Percentiles rank a stretch among this genome's conserved stretches.
Evolutionary conservation across 23 tunicate genomes (phyloP).

Genomic region (Ascidia mentula): DNA sequence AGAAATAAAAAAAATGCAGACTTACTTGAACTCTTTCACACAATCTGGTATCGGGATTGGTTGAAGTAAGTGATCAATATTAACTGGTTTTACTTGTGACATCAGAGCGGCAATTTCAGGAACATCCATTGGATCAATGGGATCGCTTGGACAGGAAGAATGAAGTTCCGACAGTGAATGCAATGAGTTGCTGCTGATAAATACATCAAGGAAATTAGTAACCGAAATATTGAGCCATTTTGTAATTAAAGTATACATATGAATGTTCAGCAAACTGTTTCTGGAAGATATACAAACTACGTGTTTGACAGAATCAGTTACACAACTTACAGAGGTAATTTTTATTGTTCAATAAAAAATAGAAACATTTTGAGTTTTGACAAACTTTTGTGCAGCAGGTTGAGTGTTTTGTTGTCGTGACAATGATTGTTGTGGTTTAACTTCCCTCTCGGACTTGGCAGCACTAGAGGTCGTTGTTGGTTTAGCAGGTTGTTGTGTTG

Average conservation of each 20-base stretch:
- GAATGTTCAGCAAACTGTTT: too few relatives aligned
- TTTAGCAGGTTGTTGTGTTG: background rate
- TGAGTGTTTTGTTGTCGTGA: background rate
- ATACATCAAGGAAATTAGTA: background rate
- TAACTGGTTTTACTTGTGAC: conserved; percentile 14
- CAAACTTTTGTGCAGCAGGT: background rate
- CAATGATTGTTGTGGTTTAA: background rate
- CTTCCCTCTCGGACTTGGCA: conserved; percentile 17
- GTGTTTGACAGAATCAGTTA: too few relatives aligned
- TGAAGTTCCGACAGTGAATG: background rate
- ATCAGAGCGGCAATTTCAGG: background rate
- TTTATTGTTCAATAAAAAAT: too few relatives aligned
- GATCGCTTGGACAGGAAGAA: background rate
- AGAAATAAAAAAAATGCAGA: background rate
- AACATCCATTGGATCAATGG: background rate
- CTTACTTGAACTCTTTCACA: conserved; percentile 26
- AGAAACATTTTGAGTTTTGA: too few relatives aligned
- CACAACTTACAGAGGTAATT: too few relatives aligned
- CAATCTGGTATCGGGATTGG: conserved; percentile 32
- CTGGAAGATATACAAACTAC: too few relatives aligned
- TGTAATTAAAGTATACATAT: too few relatives aligned
- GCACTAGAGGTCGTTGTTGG: conserved; percentile 11
- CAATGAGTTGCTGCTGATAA: background rate
- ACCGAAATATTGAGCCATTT: too few relatives aligned
- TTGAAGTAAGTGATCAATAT: conserved; percentile 31